Conservation (phyloP, 2,797 vertebrate genomes). For the Enteromius argenteus region DNA sequence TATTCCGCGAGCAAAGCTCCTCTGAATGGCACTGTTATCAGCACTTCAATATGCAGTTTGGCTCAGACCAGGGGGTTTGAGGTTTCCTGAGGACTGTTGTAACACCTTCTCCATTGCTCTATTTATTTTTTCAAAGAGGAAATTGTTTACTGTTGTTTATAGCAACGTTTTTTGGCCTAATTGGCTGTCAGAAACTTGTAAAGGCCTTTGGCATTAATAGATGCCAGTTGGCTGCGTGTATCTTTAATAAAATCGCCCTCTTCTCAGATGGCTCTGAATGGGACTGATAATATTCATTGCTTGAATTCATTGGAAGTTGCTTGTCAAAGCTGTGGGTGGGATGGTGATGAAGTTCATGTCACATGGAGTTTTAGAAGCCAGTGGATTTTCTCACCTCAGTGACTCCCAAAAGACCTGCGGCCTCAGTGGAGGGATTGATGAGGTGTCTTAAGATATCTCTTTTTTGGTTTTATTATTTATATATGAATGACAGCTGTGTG, state of each 20-base stretch:
- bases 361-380: conserved; percentile 10
- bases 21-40: conserved; percentile 58
- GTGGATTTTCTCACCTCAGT: conserved; percentile 4
- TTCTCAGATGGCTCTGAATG: conserved; percentile 10
- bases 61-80: conserved; percentile 24
- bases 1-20: conserved; percentile 62
- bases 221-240: conserved; percentile 16
- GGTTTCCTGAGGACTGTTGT: conserved; percentile 20
- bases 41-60: conserved; percentile 44
- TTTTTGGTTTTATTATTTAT: not conserved
- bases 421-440: not conserved
- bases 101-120: conserved; percentile 13
- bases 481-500: conserved; percentile 7
- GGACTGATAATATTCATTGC: conserved; percentile 16
- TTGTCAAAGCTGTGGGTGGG: conserved; percentile 9
- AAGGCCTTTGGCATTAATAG: conserved; percentile 26
- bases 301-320: conserved; percentile 19
- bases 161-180: conserved; percentile 31
- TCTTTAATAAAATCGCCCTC: not conserved
- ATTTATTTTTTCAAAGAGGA: conserved; percentile 31
- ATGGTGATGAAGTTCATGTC: conserved; percentile 37
- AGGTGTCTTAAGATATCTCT: not conserved
- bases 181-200: conserved; percentile 23
- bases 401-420: not conserved
- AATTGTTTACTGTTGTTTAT: conserved; percentile 43